phyloP scores from a whole-genome alignment of 2,113 vertebrate genomes.

The Etheostoma cragini region DNA sequence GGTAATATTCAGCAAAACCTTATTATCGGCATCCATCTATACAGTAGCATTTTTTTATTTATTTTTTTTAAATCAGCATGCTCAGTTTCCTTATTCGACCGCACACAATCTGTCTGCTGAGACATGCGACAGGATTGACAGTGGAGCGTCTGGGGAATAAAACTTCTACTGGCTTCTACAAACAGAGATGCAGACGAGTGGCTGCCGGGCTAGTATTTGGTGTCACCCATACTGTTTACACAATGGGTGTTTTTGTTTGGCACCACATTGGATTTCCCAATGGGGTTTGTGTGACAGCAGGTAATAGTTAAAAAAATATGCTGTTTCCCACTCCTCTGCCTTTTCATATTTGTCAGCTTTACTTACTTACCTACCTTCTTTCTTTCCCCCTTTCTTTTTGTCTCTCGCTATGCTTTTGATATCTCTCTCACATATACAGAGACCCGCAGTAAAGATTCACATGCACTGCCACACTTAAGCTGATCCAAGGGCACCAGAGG shows the following conservation, averaged over 20 bases:
- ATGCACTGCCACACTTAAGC: slow-evolving; percentile 34
- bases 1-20: slow-evolving; percentile 13
- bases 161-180: slow-evolving; percentile 66
- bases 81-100: slow-evolving; percentile 36
- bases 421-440: slow-evolving; percentile 3
- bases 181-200: slow-evolving; percentile 51
- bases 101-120: slow-evolving; percentile 40
- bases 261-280: slow-evolving; percentile 57
- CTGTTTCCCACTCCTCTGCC: slow-evolving; percentile 20
- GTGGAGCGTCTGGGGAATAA: slow-evolving; percentile 63
- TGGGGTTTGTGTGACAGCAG: slow-evolving; percentile 62
- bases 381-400: not conserved
- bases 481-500: slow-evolving; percentile 66
- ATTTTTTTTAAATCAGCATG: not conserved
- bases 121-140: slow-evolving; percentile 50
- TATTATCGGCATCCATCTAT: slow-evolving; percentile 17
- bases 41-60: slow-evolving; percentile 7
- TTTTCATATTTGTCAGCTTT: slow-evolving; percentile 44
- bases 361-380: slow-evolving; percentile 18
- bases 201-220: slow-evolving; percentile 59
- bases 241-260: slow-evolving; percentile 58
- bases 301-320: slow-evolving; percentile 55
- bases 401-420: not conserved
- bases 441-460: slow-evolving; percentile 19
- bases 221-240: slow-evolving; percentile 66